Evolutionary conservation across 2,797 vertebrate species (phyloP).

Genomic region (Urophycis tenuis): DNA sequence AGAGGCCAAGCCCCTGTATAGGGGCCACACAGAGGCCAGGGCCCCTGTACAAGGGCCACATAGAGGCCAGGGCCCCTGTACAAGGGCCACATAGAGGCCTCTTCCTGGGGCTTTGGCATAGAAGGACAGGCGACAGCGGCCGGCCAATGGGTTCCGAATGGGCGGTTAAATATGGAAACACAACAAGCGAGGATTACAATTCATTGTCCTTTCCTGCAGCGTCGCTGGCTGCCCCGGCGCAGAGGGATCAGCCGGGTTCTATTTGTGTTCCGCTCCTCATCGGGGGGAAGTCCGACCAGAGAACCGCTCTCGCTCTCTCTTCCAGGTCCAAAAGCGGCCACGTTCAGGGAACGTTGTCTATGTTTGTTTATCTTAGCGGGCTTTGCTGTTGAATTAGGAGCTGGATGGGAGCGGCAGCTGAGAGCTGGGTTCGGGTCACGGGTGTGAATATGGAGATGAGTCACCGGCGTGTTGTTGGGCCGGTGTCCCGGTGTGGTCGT

Average conservation of each 20-base stretch:
- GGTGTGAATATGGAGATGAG: constrained; percentile 46
- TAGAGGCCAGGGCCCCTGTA: constrained; percentile 21
- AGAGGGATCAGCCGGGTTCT: constrained; percentile 32
- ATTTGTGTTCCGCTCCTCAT: not conserved
- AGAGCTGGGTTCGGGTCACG: constrained; percentile 43
- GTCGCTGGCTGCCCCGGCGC: constrained; percentile 9
- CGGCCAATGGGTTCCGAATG: constrained; percentile 37
- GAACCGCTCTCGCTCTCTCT: not conserved
- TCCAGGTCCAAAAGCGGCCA: not conserved
- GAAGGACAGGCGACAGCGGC: constrained; percentile 46
- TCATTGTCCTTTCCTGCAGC: constrained; percentile 39
- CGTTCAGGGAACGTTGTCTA: not conserved
- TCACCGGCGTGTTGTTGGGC: constrained; percentile 18
- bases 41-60: constrained; percentile 25
- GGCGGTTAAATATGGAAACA: constrained; percentile 60
- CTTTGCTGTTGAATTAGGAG: constrained; percentile 41
- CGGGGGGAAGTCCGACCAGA: not conserved
- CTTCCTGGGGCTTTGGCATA: constrained; percentile 45
- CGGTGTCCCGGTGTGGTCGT: not conserved
- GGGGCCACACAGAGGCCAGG: too few relatives aligned
- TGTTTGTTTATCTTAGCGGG: not conserved
- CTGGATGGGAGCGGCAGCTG: constrained; percentile 54
- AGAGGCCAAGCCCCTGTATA: too few relatives aligned
- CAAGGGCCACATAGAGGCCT: constrained; percentile 25
- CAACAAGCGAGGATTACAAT: constrained; percentile 33